Conservation (phyloP, 2,888 invertebrate genomes). For the Cenopis cana region DNA sequence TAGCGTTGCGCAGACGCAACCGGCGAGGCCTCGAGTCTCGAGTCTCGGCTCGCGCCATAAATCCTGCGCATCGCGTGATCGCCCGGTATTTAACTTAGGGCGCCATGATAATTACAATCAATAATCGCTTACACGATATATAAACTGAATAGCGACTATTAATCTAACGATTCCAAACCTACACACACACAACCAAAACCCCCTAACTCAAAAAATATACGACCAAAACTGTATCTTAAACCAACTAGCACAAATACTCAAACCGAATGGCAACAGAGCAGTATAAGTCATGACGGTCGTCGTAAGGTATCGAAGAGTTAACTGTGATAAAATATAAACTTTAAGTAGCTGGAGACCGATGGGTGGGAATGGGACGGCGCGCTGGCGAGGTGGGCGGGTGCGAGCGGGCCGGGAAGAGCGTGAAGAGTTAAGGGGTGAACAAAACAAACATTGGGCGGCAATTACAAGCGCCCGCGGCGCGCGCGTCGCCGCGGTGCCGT, state of each 20-base stretch:
- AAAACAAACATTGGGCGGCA: constrained; percentile 77
- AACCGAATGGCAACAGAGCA: constrained; percentile 23
- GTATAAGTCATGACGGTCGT: constrained; percentile 41
- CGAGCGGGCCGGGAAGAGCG: constrained; percentile 47
- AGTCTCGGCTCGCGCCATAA: constrained; percentile 57
- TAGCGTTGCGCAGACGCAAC: constrained; percentile 34
- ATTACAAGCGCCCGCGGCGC: constrained; percentile 74
- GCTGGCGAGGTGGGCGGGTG: constrained; percentile 7
- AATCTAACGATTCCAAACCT: constrained; percentile 58
- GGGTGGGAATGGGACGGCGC: constrained; percentile 52
- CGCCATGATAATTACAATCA: constrained; percentile 81
- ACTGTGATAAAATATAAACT: constrained; percentile 68
- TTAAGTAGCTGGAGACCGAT: constrained; percentile 65
- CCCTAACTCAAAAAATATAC: constrained; percentile 38
- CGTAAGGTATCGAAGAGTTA: constrained; percentile 58
- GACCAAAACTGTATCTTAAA: constrained; percentile 41
- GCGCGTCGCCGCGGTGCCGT: constrained; percentile 61
- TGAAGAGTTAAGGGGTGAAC: constrained; percentile 66
- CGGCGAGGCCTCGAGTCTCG: constrained; percentile 41
- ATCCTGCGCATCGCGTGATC: constrained; percentile 69
- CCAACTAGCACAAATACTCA: constrained; percentile 30
- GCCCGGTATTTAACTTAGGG: constrained; percentile 68
- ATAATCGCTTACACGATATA: constrained; percentile 65
- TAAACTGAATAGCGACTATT: constrained; percentile 68
- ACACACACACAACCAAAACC: constrained; percentile 43